phyloP scores from a whole-genome alignment of 2,797 vertebrate species.

The Rhincodon typus region DNA sequence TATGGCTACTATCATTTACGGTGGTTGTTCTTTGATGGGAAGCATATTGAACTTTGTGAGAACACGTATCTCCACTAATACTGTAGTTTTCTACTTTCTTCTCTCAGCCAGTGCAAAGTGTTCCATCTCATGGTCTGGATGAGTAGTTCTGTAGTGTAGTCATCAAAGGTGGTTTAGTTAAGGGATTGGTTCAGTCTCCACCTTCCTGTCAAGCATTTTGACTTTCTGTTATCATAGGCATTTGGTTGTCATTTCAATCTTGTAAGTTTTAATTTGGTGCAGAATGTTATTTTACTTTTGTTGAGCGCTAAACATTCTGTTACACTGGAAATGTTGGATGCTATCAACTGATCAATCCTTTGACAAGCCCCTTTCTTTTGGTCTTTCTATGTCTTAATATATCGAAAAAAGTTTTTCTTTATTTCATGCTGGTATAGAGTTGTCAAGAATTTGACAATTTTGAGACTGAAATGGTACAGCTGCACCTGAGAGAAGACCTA shows the following conservation, averaged over 20 bases:
- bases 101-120: not conserved
- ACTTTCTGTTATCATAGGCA: not conserved
- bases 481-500: not conserved
- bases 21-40: not conserved
- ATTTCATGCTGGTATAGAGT: not conserved
- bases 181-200: not conserved
- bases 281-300: not conserved
- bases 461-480: not conserved
- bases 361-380: not conserved
- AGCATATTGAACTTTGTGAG: not conserved
- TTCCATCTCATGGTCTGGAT: not conserved
- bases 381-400: not conserved
- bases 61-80: not conserved
- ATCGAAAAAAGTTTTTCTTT: no score
- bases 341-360: not conserved
- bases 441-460: not conserved
- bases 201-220: not conserved
- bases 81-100: not conserved
- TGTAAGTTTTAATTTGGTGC: not conserved
- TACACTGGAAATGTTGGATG: not conserved
- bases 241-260: not conserved
- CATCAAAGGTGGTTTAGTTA: no score
- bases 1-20: not conserved
- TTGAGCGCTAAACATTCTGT: not conserved
- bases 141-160: not conserved